Percentiles rank a stretch among this genome's conserved stretches.
These are phyloP conservation scores for Scytalopus superciliaris DNA, from an alignment of 2,113 vertebrate genomes.

Conservation along the genomic window DNA sequence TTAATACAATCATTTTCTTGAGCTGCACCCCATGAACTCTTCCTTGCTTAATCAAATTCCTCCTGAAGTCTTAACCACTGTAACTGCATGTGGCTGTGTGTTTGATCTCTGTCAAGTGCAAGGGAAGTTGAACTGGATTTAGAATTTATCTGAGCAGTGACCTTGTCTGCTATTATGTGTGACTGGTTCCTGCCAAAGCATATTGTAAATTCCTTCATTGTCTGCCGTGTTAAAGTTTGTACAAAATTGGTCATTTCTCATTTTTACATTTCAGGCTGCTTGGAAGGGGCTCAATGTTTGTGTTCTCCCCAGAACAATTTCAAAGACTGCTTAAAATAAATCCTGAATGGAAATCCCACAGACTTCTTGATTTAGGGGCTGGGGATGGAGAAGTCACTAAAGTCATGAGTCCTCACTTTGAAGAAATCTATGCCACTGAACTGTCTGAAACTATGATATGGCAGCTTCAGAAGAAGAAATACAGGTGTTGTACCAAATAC, in stretches of 20 bases:
- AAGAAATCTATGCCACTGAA: slow-evolving; percentile 92
- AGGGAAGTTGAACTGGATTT: slow-evolving; percentile 24
- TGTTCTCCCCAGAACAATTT: slow-evolving; percentile 94
- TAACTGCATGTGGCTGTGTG: not conserved
- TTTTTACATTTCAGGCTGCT: slow-evolving; percentile 82
- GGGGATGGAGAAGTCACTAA: slow-evolving; percentile 95
- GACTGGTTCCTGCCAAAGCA: not conserved
- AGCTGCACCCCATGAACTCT: not conserved
- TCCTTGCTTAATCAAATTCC: slow-evolving; percentile 34
- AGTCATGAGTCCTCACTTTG: slow-evolving; percentile 92
- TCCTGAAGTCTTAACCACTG: slow-evolving; percentile 4
- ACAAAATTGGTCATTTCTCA: not conserved
- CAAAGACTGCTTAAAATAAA: slow-evolving; percentile 85
- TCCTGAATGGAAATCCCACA: slow-evolving; percentile 88
- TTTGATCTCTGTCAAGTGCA: slow-evolving; percentile 25
- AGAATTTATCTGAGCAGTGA: not conserved
- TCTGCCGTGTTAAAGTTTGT: not conserved
- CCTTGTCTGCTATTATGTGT: not conserved
- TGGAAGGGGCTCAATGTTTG: slow-evolving; percentile 97
- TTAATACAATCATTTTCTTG: not conserved
- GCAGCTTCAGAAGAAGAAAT: slow-evolving; percentile 95
- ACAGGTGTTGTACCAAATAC: slow-evolving; percentile 76
- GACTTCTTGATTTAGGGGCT: slow-evolving; percentile 94
- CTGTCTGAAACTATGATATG: slow-evolving; percentile 95
- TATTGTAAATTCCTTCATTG: not conserved